phyloP scores from a whole-genome alignment of 2,888 invertebrate species.

The Hesperia comma region DNA sequence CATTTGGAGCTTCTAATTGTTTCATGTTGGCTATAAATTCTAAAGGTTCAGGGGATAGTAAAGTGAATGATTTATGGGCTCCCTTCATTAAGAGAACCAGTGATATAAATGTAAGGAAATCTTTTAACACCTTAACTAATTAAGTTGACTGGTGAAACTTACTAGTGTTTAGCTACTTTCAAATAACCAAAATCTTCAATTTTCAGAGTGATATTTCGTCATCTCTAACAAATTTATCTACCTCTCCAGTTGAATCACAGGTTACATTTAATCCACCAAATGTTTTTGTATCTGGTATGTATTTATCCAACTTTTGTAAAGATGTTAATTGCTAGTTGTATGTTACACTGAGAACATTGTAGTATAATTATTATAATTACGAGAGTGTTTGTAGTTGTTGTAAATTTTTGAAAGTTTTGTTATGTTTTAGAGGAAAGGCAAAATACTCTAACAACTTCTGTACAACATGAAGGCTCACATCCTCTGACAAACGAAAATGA shows the following conservation, averaged over 20 bases:
- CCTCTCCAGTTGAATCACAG: constrained; percentile 63
- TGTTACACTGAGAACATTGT: too few relatives aligned
- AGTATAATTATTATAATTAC: too few relatives aligned
- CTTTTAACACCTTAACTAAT: constrained; percentile 3
- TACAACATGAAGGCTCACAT: constrained; percentile 80
- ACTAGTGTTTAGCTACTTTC: too few relatives aligned
- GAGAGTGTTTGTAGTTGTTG: background rate
- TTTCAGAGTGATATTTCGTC: constrained; percentile 63
- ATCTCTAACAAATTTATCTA: constrained; percentile 53
- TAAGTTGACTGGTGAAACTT: background rate
- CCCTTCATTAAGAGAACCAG: constrained; percentile 87
- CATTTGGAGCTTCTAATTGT: constrained; percentile 94
- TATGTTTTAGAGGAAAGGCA: constrained; percentile 54
- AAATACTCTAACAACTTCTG: constrained; percentile 49
- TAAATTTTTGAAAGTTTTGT: background rate
- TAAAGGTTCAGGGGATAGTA: constrained; percentile 83
- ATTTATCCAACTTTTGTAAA: too few relatives aligned
- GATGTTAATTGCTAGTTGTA: too few relatives aligned
- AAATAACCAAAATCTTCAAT: background rate
- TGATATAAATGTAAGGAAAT: constrained; percentile 72
- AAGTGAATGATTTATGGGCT: constrained; percentile 92
- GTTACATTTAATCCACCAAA: constrained; percentile 47
- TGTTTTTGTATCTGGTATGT: constrained; percentile 52
- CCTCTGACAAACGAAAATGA: constrained; percentile 88
- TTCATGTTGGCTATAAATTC: constrained; percentile 96